Conservation (phyloP, 2,797 vertebrate genomes). For the Dermochelys coriacea region DNA sequence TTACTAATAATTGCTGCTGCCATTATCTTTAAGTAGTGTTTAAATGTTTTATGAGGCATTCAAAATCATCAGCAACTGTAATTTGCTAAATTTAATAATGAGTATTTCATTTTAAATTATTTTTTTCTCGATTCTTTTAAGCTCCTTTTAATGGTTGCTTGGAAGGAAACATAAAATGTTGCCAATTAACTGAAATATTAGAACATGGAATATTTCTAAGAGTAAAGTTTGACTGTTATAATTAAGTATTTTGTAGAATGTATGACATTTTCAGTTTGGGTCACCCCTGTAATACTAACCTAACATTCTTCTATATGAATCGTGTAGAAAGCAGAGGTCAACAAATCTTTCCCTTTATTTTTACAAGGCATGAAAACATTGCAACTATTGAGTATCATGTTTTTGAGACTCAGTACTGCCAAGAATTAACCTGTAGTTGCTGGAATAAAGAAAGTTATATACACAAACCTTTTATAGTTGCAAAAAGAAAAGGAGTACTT, state of each 20-base stretch:
- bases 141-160: background rate
- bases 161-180: background rate
- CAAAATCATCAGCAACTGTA: background rate
- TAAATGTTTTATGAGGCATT: background rate
- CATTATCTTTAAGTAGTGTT: background rate
- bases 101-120: background rate
- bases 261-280: background rate
- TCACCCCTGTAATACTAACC: background rate
- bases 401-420: slow-evolving; percentile 52
- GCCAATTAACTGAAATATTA: background rate
- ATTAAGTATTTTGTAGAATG: background rate
- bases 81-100: background rate
- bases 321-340: slow-evolving; percentile 77
- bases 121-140: background rate
- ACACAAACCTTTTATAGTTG: slow-evolving; percentile 25
- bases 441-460: slow-evolving; percentile 28
- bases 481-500: too few relatives aligned
- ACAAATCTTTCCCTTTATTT: slow-evolving; percentile 54
- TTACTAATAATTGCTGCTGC: background rate
- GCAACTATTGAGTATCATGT: slow-evolving; percentile 37
- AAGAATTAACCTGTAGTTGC: slow-evolving; percentile 66
- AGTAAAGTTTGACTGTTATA: background rate
- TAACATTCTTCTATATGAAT: slow-evolving; percentile 11
- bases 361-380: slow-evolving; percentile 38
- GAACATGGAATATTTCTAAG: background rate